Evolutionary conservation across 1,140 invertebrate species (phyloP).

Genomic region (Brachionus angularis): DNA sequence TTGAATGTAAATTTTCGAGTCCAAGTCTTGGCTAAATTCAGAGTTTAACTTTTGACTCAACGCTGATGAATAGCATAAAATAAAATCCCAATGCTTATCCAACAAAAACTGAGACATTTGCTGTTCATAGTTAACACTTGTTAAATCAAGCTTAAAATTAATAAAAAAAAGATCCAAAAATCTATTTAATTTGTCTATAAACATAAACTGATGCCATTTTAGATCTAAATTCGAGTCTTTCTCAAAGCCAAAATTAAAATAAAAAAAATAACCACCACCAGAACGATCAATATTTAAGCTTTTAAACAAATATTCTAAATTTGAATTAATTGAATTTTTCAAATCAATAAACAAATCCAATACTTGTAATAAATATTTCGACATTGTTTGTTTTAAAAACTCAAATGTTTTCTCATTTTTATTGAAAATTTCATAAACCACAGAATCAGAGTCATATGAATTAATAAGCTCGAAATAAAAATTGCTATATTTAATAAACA

Average conservation of each 20-base stretch:
- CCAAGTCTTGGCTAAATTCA: background rate
- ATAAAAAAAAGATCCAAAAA: slow-evolving; percentile 11
- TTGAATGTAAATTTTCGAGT: background rate
- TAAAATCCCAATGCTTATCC: slow-evolving; percentile 34
- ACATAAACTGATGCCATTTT: slow-evolving; percentile 5
- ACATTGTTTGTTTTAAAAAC: background rate
- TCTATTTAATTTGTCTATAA: background rate
- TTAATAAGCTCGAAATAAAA: slow-evolving; percentile 37
- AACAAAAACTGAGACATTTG: background rate
- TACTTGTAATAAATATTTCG: background rate
- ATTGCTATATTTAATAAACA: slow-evolving; percentile 6
- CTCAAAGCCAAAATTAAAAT: slow-evolving; percentile 12
- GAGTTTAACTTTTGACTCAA: slow-evolving; percentile 2
- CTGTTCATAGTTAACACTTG: background rate
- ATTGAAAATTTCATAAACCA: background rate
- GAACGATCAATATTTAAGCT: background rate
- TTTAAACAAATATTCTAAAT: background rate
- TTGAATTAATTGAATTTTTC: background rate
- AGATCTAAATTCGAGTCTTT: background rate
- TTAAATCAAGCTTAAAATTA: background rate
- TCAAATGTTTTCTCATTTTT: background rate
- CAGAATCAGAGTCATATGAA: background rate
- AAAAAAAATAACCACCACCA: slow-evolving; percentile 11
- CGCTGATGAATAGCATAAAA: slow-evolving; percentile 26
- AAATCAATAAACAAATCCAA: slow-evolving; percentile 5